These are phyloP conservation scores for Ailurus styani DNA, from an alignment of 2,113 vertebrate genomes.

Conservation along the genomic window DNA sequence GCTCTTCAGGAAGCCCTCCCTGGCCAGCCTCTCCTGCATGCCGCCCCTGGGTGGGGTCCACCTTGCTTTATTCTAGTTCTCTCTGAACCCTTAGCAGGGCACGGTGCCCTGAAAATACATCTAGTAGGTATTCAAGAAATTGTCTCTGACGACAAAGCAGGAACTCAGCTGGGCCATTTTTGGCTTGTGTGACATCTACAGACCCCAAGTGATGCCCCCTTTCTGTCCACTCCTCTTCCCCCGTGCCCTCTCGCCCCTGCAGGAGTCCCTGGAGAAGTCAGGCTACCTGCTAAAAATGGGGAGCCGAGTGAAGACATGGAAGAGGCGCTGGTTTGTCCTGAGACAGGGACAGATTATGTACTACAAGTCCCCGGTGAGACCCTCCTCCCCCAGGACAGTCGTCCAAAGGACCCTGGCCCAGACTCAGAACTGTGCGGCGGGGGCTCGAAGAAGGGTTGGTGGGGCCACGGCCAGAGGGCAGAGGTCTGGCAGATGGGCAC, in stretches of 20 bases:
- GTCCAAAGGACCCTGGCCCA: background rate
- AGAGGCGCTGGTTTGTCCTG: conserved; percentile 97
- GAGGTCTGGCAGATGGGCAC: background rate
- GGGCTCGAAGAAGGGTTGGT: background rate
- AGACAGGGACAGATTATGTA: conserved; percentile 96
- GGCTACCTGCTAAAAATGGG: conserved; percentile 98
- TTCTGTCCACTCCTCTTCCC: background rate
- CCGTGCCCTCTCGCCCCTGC: background rate
- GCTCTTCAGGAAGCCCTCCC: background rate
- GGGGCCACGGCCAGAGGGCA: background rate
- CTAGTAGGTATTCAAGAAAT: background rate
- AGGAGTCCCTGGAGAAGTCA: conserved; percentile 97
- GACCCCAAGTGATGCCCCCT: background rate
- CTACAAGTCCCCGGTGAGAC: conserved; percentile 96
- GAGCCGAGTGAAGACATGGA: conserved; percentile 96
- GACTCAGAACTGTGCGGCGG: background rate
- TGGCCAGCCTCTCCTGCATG: background rate
- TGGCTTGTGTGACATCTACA: background rate
- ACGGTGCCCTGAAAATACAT: background rate
- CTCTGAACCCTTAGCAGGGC: background rate
- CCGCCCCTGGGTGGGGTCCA: background rate
- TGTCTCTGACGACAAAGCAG: background rate
- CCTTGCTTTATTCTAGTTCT: background rate
- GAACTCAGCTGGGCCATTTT: background rate
- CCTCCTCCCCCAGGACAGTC: background rate